A percentile compares a stretch with the other conserved stretches of the same genome.
Evolutionary conservation across 37 sponge, comb jelly and placozoan genomes (phyloP).

Genomic region (Halisarca cf. caerulea): DNA sequence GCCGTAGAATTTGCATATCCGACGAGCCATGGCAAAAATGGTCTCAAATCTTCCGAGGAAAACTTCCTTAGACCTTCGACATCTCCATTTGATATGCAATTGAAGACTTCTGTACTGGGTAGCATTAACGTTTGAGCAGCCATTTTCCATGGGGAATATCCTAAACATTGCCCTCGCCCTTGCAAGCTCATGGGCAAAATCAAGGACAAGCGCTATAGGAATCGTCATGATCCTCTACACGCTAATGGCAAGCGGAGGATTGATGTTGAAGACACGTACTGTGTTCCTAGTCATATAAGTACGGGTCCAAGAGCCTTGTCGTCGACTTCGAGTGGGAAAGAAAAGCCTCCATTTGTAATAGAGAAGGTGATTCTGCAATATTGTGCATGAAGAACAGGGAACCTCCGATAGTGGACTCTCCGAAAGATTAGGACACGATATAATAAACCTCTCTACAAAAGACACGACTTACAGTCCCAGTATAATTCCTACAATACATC

Average conservation of each 20-base stretch:
- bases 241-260: neutral
- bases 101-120: conserved; percentile 50
- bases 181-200: conserved; percentile 5
- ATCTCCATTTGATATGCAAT: conserved; percentile 45
- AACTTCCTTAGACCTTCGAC: conserved; percentile 10
- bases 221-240: neutral
- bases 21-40: conserved; percentile 62
- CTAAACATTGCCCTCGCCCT: neutral
- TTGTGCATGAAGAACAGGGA: no score
- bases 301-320: neutral
- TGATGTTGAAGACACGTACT: neutral
- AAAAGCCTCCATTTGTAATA: no score
- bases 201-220: conserved; percentile 13
- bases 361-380: no score
- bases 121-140: neutral
- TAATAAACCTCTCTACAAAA: no score
- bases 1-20: conserved; percentile 29
- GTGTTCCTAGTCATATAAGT: neutral
- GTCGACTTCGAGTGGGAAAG: neutral
- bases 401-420: neutral
- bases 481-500: no score
- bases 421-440: no score
- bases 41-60: conserved; percentile 41
- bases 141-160: conserved; percentile 1
- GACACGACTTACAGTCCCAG: no score